These are phyloP conservation scores for Takifugu flavidus DNA, from an alignment of 2,113 vertebrate genomes.

Conservation along the genomic window DNA sequence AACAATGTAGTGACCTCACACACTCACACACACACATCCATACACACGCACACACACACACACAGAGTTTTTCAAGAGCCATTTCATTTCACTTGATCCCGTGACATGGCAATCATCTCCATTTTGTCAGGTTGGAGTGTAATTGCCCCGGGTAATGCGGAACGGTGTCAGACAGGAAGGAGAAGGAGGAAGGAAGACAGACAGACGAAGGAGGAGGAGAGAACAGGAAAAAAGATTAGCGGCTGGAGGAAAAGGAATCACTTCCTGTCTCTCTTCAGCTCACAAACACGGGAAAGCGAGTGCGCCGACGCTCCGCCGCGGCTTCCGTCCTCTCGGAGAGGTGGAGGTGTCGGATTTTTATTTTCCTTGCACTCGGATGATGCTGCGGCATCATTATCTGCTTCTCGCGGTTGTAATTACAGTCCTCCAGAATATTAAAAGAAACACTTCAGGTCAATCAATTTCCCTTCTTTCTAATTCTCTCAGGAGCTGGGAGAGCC, in stretches of 20 bases:
- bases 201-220: neutral
- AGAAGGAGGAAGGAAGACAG: conserved; percentile 1
- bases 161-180: conserved; percentile 11
- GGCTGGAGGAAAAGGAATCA: conserved; percentile 9
- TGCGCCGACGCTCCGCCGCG: conserved; percentile 10
- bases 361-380: conserved; percentile 23
- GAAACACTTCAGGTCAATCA: conserved; percentile 44
- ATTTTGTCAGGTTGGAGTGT: conserved; percentile 69
- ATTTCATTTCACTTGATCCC: conserved; percentile 68
- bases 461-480: conserved; percentile 40
- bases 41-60: conserved; percentile 27
- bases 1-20: conserved; percentile 7
- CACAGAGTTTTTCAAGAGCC: conserved; percentile 55
- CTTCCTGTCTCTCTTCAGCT: conserved; percentile 21
- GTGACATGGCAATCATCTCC: conserved; percentile 61
- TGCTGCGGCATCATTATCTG: conserved; percentile 41
- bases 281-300: neutral
- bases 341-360: conserved; percentile 42
- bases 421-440: conserved; percentile 35
- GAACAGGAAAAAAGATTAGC: conserved; percentile 15
- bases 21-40: neutral
- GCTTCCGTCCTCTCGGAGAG: conserved; percentile 20
- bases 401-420: conserved; percentile 49
- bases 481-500: conserved; percentile 22
- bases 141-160: conserved; percentile 52